Evolutionary conservation across 2,113 vertebrate species (phyloP).

Genomic region (Epinephelus moara): DNA sequence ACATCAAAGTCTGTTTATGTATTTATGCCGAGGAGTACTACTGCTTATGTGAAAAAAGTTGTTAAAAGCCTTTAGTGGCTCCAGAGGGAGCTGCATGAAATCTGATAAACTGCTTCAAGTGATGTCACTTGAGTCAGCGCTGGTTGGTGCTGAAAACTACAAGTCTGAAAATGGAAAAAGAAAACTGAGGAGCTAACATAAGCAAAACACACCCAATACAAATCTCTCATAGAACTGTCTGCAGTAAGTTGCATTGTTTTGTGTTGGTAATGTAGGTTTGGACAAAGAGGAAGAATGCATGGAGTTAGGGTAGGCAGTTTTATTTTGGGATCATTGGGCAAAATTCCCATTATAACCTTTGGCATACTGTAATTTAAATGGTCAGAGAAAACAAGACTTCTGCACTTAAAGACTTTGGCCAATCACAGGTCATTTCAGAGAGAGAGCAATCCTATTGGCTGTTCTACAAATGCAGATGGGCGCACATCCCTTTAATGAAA

Average conservation of each 20-base stretch:
- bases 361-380: too few species aligned
- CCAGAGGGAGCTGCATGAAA: not conserved
- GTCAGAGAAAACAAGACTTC: too few species aligned
- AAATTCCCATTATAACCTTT: too few species aligned
- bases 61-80: not conserved
- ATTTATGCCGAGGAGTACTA: not conserved
- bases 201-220: too few species aligned
- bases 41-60: not conserved
- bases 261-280: not conserved
- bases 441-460: too few species aligned
- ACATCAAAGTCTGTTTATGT: not conserved
- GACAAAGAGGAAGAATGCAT: too few species aligned
- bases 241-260: not conserved
- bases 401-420: too few species aligned
- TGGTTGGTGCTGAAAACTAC: not conserved
- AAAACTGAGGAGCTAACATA: not conserved
- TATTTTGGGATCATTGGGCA: too few species aligned
- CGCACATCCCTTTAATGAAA: too few species aligned
- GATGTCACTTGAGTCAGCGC: not conserved
- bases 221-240: not conserved
- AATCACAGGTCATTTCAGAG: too few species aligned
- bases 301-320: too few species aligned
- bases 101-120: not conserved
- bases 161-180: not conserved
- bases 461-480: too few species aligned